Base-by-base conservation (phyloP, 2,113 vertebrate genomes). In the Zapus hudsonius region DNA sequence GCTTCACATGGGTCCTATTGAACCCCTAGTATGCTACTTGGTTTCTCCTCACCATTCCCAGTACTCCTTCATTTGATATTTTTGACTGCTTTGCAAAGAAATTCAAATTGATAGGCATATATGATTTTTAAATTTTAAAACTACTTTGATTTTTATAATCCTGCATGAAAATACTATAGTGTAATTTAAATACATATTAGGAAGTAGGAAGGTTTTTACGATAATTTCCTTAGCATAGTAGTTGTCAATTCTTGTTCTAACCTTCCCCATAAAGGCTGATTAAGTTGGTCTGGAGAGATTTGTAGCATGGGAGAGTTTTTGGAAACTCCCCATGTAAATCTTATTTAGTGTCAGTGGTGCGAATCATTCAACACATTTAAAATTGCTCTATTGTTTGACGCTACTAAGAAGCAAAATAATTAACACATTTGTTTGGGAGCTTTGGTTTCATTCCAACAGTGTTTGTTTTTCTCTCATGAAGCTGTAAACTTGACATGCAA, bases 1-100 rank as follows among this genome's bases (percentile, higher is more conserved):
- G 90, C 91, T 80, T 79, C 96, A 92, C 91, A 79, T 8, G 82
- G 82, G 89, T 95, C 15, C 23, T 59, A 44, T 7, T 55, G 94
- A 79, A 13, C 61, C 29, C 72, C 74, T 79, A 63, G 61, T 76
- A 72, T 61, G 2, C 66, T 93, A 57, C 40, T 69, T 44, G 80
- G 69, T 83, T 0, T 10, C 1, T 9, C 38, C n/a, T 92, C 69
- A 81, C 12, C 16, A 72, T 16, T 40, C 23, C 12, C 1, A 25
- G 8, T 57, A 16, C 27, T 7, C 36, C 36, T 44, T 66, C 22
- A 29, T 70, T 20, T 63, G 12, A 89, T 13, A 72, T 61, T 79
- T 61, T 72, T 44, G 23, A 25, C 55, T 73, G 73, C 4, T 76
- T 81, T 61, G 25, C 19, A 92, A 75, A 83, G 52, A 4, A 90